Evolutionary conservation across 2,797 vertebrate species (phyloP), one percentile per base, ranked within the genome.

Genomic region (Tokudaia tokunoshimensis): DNA sequence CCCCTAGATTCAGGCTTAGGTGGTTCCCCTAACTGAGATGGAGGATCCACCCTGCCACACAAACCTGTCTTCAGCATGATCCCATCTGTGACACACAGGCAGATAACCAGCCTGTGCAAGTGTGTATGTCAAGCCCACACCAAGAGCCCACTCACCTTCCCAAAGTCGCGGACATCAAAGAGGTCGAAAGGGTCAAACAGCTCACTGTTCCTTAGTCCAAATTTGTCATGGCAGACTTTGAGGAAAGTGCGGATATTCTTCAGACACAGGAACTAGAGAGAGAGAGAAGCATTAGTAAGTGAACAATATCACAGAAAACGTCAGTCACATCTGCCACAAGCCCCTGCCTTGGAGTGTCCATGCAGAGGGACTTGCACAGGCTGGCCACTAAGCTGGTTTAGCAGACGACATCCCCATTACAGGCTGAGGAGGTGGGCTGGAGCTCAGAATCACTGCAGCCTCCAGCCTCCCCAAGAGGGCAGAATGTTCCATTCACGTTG

Each of bases 191-290:
- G 99, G 98, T 99, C 99, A 2, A 99, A 99, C 20, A 99, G 99
- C 94, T 99, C 99, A 0, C 99, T 99, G 99, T 99, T 99, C 75
- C 99, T 98, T 41, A 99, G 98, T 47, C 99, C 99, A 0, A 99
- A 99, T 96, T 99, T 99, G 97, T 99, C 99, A 0, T 99, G 99
- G 95, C 99, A 99, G 92, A 99, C 99, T 97, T 99, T 99, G 0
- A 99, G 99, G 98, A 99, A 99, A 0, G 99, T 99, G 72, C 99
- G 98, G 96, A 99, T 99, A 98, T 99, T 99, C 99, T 99, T 99
- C 99, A 99, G 78, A 83, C 99, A 99, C 94, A 99, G 99, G 96
- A 99, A 99, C 99, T 99, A 93, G 1, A 96, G 11, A 92, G 72
- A 85, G 79, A 41, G 17, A 44, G 19, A 24, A 2, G 8, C 17